Base-by-base conservation (phyloP, 2,113 vertebrate genomes). In the Carassius auratus region DNA sequence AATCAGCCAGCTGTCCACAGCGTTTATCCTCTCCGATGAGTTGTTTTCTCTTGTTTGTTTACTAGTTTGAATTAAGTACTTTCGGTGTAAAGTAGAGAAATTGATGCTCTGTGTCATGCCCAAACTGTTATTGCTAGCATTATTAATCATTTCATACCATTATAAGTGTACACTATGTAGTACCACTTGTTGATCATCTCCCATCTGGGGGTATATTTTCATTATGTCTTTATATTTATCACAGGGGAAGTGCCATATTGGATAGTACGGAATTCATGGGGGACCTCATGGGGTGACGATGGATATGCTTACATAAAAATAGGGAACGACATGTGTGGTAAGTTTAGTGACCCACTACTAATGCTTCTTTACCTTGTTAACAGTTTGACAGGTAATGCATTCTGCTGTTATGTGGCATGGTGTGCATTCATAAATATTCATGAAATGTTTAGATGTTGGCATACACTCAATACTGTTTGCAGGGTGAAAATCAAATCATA, bases 221-320 rank as follows among this genome's bases (percentile, higher is more conserved):
- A 62, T 7, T 64, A 8, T 10, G 26, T 85, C 15, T 64, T 59
- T 5, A 21, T 81, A 36, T 69, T 50, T 88, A 7, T 87, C 55
- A 7, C 73, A 97, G 97, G 97, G 85, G 94, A 90, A 14, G 92
- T 93, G 81, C 97, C 96, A 0, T 97, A 95, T 89, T 97, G 98
- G 97, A 97, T 98, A 30, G 96, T 99, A 14, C 94, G 96, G 81
- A 99, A 99, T 91, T 97, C 97, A 0, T 97, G 97, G 98, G 97
- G 97, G 7, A 90, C 86, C 0, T 69, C 93, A 0, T 97, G 97
- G 97, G 97, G 97, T 85, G 90, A 96, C 21, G 89, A 94, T 0
- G 97, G 97, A 79, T 99, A 97, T 5, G 96, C 94, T 84, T 95
- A 82, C 87, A 92, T 98, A 52, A 97, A 97, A 93, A 97, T 97